Evolutionary conservation across 2,797 vertebrate species (phyloP).

Genomic region (Ispidina picta): DNA sequence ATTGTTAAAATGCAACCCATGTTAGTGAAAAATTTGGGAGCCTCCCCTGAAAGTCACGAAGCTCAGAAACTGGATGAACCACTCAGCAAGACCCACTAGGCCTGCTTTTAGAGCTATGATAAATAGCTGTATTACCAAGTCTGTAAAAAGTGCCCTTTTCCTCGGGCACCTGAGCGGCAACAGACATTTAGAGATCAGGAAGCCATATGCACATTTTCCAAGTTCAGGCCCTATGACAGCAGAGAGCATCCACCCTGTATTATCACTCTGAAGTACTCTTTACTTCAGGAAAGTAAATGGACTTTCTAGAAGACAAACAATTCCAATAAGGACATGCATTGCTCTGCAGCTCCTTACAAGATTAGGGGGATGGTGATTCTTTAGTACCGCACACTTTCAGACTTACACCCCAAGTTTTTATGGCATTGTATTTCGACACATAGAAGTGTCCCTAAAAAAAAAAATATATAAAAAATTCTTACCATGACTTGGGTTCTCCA

Average conservation of each 20-base stretch:
- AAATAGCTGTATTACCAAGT: background rate
- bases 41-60: background rate
- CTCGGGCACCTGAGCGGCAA: background rate
- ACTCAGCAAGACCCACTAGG: background rate
- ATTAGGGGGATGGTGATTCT: background rate
- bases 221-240: background rate
- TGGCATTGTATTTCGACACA: background rate
- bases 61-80: background rate
- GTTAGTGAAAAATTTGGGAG: background rate
- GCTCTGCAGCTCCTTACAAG: background rate
- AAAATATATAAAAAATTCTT: constrained; percentile 21
- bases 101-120: background rate
- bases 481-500: constrained; percentile 97
- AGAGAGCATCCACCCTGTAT: background rate
- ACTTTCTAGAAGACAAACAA: background rate
- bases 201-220: background rate
- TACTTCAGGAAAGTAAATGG: background rate
- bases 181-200: background rate
- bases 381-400: background rate
- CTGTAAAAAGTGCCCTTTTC: background rate
- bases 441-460: background rate
- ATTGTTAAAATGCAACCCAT: constrained; percentile 15
- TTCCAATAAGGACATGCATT: background rate
- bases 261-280: background rate
- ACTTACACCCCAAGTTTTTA: background rate